Evolutionary conservation across 2,797 vertebrate genomes (phyloP).

Genomic region (Arvicola amphibius): DNA sequence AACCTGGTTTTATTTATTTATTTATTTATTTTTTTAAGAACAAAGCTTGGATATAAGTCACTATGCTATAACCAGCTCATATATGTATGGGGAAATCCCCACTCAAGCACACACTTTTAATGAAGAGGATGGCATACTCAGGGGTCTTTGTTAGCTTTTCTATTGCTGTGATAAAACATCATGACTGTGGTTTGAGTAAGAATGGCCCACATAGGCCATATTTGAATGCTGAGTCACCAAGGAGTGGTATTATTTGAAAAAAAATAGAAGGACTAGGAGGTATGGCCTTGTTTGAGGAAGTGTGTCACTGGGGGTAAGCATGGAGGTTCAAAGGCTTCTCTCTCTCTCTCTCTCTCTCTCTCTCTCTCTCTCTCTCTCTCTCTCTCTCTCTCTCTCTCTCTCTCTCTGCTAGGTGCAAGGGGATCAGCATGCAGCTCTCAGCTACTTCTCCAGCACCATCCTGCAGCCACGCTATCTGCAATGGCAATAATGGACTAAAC

Average conservation of each 20-base stretch:
- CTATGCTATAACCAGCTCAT: not conserved
- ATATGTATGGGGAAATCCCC: no score
- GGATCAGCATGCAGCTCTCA: not conserved
- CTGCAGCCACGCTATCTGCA: not conserved
- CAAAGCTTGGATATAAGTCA: not conserved
- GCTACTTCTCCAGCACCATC: not conserved
- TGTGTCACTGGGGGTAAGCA: not conserved
- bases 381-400: not conserved
- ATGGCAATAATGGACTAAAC: not conserved
- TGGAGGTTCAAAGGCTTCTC: not conserved
- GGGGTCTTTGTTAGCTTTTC: not conserved
- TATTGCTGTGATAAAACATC: not conserved
- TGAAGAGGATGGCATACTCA: not conserved
- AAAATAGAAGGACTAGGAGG: not conserved
- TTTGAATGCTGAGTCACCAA: not conserved
- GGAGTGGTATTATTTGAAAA: not conserved
- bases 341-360: no score
- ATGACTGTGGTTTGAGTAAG: not conserved
- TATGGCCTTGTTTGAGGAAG: not conserved
- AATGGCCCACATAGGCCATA: not conserved
- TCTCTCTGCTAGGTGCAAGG: not conserved
- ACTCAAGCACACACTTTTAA: not conserved
- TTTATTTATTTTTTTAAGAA: not conserved
- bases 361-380: no score
- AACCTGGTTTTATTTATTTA: not conserved